Evolutionary conservation across 1,140 invertebrate genomes (phyloP), one percentile per base, ranked within the genome.

Genomic region (Cotesia chilonis): DNA sequence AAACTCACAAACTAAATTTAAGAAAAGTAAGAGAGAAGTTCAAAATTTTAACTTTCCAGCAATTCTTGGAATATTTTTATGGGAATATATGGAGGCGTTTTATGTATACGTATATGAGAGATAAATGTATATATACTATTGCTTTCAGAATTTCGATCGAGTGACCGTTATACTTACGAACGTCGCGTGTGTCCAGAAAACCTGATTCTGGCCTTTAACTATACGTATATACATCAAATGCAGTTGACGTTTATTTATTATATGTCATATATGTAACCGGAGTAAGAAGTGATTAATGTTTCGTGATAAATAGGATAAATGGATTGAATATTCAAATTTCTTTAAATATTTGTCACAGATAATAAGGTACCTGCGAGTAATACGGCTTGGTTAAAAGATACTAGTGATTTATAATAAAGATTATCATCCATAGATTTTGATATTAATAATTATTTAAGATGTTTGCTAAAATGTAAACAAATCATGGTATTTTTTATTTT

Each of bases 1-100:
- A 2, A 10, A 47, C 4, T 28, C 28, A 1, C 1, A 10, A 47
- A 47, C 10, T 20, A 6, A 3, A 57, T 57, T 17, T 14, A 61
- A 65, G 5, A 63, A 47, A 60, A 63, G 36, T 10, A 47, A 10
- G 7, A 47, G 41, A 47, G 41, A 5, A 2, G 3, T 28, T 28
- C 28, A 28, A 71, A 71, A 61, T 71, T 61, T 71, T 60, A 41
- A 71, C 61, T 61, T 71, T 71, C 70, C 70, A 71, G 51, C 54
- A 51, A 36, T 71, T 71, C 54, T 65, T 20, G 47, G 69, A 36
- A 52, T 55, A 36, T 51, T 12, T 64, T 64, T 17, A 35, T 60
- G 6, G 14, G 64, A 35, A 65, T 64, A 64, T 41, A 57, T 57
- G 17, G 41, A 9, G 41, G 41, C 6, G 5, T 6, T 7, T 9